Evolutionary conservation across 2,888 invertebrate species (phyloP).

Genomic region (Callosobruchus maculatus): DNA sequence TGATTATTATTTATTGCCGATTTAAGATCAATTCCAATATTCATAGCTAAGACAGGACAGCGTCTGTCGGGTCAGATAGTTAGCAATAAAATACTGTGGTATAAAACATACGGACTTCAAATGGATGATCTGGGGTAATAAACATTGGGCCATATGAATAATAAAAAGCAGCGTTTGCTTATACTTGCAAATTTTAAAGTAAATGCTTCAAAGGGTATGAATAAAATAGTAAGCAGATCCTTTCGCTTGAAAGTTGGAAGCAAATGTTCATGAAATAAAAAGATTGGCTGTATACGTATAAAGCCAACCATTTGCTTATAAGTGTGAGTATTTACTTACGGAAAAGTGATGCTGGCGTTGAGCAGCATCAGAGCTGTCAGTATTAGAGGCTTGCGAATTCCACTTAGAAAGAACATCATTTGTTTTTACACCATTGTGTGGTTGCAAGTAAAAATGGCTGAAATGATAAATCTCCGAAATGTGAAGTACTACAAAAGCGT

Average conservation of each 20-base stretch:
- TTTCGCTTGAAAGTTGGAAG: neutral
- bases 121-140: too few relatives aligned
- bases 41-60: too few relatives aligned
- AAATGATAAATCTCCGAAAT: slow-evolving; percentile 6
- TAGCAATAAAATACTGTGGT: too few relatives aligned
- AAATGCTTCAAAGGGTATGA: slow-evolving; percentile 1
- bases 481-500: slow-evolving; percentile 7
- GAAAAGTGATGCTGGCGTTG: too few relatives aligned
- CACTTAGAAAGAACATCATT: too few relatives aligned
- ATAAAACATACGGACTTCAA: too few relatives aligned
- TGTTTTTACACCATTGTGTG: too few relatives aligned
- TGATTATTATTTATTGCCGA: too few relatives aligned
- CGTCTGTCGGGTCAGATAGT: too few relatives aligned
- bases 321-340: slow-evolving; percentile 3
- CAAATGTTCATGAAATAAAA: slow-evolving; percentile 3
- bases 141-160: slow-evolving; percentile 4
- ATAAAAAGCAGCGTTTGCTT: slow-evolving; percentile 1
- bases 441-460: too few relatives aligned
- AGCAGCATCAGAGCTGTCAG: slow-evolving; percentile 2
- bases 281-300: slow-evolving; percentile 1
- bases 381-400: too few relatives aligned
- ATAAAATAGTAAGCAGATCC: neutral
- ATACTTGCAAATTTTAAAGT: slow-evolving; percentile 1
- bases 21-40: too few relatives aligned
- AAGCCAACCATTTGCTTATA: slow-evolving; percentile 5